Percentiles rank a stretch among this genome's conserved stretches.
phyloP scores from a whole-genome alignment of 2,113 vertebrate genomes.

The Mustela lutreola region DNA sequence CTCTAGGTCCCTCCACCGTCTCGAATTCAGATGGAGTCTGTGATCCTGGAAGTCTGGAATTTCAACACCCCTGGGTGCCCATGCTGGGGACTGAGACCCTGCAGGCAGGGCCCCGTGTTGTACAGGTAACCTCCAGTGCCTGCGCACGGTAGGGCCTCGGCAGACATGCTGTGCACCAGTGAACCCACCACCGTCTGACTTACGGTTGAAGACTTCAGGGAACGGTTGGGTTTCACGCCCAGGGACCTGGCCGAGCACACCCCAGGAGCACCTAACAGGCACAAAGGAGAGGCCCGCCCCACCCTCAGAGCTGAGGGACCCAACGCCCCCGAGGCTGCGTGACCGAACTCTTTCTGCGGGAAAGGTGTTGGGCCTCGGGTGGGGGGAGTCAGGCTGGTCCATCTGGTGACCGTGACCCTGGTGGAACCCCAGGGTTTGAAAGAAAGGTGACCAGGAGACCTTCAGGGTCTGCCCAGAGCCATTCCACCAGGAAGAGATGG shows the following conservation, averaged over 20 bases:
- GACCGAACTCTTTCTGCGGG: not conserved
- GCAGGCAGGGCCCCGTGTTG: fast-evolving
- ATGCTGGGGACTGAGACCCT: not conserved
- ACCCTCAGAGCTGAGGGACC: not conserved
- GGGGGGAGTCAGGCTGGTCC: not conserved
- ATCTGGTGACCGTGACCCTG: not conserved
- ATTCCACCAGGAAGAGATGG: not conserved
- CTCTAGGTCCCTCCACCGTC: not conserved
- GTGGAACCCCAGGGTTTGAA: not conserved
- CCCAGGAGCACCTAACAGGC: not conserved
- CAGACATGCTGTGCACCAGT: fast-evolving
- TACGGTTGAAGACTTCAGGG: fast-evolving
- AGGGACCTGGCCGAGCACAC: not conserved
- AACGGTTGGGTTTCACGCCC: not conserved
- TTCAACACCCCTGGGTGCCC: not conserved
- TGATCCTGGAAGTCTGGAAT: not conserved
- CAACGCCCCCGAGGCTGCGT: fast-evolving
- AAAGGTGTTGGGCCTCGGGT: not conserved
- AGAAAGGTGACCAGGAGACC: not conserved
- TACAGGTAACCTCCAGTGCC: not conserved
- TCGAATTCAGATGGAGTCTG: not conserved
- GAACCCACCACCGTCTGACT: not conserved
- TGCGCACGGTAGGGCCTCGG: fast-evolving
- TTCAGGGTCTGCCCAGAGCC: not conserved
- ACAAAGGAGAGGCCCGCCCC: not conserved